phyloP scores from a whole-genome alignment of 2,888 invertebrate species.

The Alsophila aescularia region DNA sequence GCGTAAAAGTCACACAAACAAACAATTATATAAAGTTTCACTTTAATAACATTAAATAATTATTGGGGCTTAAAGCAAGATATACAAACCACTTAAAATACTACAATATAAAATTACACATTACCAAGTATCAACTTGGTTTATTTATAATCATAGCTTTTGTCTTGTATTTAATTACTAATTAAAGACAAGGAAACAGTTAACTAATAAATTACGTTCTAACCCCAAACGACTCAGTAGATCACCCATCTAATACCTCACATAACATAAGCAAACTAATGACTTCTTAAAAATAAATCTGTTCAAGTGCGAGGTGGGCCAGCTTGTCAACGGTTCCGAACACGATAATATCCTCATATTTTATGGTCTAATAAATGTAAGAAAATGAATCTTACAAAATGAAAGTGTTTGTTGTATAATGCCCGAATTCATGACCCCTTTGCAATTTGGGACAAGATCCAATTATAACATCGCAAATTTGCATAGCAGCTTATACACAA shows the following conservation, averaged over 20 bases:
- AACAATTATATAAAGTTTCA: too few species aligned
- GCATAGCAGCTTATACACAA: too few species aligned
- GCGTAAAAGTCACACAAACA: too few species aligned
- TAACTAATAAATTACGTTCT: conserved; percentile 8
- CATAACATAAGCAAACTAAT: conserved; percentile 9
- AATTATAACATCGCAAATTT: too few species aligned
- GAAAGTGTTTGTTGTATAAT: too few species aligned
- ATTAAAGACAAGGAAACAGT: conserved; percentile 13
- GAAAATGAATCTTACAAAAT: too few species aligned
- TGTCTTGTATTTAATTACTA: conserved; percentile 19
- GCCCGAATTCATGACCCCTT: too few species aligned
- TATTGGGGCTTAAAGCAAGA: too few species aligned
- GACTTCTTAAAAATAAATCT: background rate
- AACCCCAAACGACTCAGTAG: conserved; percentile 13
- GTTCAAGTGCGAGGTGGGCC: background rate
- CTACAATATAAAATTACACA: background rate
- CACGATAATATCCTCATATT: too few species aligned
- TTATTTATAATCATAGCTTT: background rate
- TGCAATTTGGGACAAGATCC: too few species aligned
- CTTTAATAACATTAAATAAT: too few species aligned
- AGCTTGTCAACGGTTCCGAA: background rate
- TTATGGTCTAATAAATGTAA: too few species aligned
- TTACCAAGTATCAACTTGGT: background rate
- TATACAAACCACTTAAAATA: background rate
- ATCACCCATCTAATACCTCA: conserved; percentile 21